Evolutionary conservation across 2,113 vertebrate species (phyloP), one percentile per base, ranked within the genome.

Genomic region (Aspidoscelis tigris): DNA sequence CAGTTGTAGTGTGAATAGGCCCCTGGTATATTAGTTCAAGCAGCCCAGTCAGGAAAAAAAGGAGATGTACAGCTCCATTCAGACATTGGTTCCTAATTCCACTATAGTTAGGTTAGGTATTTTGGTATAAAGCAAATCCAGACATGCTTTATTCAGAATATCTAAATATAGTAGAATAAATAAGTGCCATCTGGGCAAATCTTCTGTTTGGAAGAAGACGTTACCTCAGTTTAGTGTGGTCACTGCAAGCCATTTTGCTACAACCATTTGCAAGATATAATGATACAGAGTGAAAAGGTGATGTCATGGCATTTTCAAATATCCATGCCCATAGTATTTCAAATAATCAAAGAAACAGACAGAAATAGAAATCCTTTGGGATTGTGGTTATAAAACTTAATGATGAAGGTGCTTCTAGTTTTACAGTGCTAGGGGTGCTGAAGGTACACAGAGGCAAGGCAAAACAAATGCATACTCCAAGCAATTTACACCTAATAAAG

Each of bases 21-120:
- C 33, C n/a, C 1, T n/a, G 26, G 69, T 72, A 91, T 70, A 22
- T 70, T 58, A 80, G 78, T 78, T 87, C 55, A 81, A 82, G 83
- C 53, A 72, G 41, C 14, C 71, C 12, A 39, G 66, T 82, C 74
- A 82, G 68, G 41, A 68, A 22, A 86, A 39, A 74, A 80, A 74
- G 74, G 22, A 86, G 43, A 43, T 85, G 71, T 80, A 80, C 76
- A 33, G 33, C 33, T 33, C 33, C 33, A 33, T 33, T 33, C 33
- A 33, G 33, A 33, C 33, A 33, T 33, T 33, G 33, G 33, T 33
- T 33, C 33, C 33, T 33, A 33, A 33, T 33, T 33, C 33, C 33
- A 33, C 33, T 33, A 33, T 33, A 33, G 33, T 33, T 33, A 33
- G 33, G 33, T 33, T 33, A 33, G 33, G 33, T 33, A 33, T 33